Percentiles rank a stretch among this genome's conserved stretches.
Conservation (phyloP, 2,888 invertebrate species). For the Pseudanteris insignis region DNA sequence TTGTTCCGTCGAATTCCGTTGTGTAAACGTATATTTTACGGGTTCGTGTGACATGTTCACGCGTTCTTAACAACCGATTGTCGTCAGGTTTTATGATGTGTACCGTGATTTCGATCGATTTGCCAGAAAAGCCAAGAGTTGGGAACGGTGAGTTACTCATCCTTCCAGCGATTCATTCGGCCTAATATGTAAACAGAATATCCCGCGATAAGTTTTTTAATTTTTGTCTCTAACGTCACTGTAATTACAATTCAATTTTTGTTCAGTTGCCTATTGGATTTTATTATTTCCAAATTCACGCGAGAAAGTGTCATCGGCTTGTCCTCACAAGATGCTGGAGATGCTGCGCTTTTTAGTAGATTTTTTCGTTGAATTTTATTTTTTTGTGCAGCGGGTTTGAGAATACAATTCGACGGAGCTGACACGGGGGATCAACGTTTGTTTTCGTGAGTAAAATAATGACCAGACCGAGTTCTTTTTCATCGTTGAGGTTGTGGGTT, state of each 20-base stretch:
- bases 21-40: conserved; percentile 9
- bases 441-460: conserved; percentile 60
- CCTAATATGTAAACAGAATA: conserved; percentile 1
- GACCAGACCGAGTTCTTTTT: not conserved
- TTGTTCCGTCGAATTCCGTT: conserved; percentile 6
- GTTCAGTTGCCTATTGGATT: too few species aligned
- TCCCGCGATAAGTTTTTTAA: not conserved
- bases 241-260: not conserved
- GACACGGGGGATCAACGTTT: conserved; percentile 53
- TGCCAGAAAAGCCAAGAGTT: conserved; percentile 56
- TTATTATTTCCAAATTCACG: too few species aligned
- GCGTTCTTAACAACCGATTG: conserved; percentile 54
- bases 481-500: conserved; percentile 5
- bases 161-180: not conserved
- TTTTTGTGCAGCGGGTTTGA: conserved; percentile 59
- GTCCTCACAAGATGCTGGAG: too few species aligned
- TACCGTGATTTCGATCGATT: conserved; percentile 55
- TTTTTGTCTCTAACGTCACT: not conserved
- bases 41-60: conserved; percentile 56
- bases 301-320: too few species aligned
- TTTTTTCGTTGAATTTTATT: conserved; percentile 24
- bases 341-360: too few species aligned
- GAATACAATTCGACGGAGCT: conserved; percentile 52
- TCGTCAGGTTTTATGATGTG: conserved; percentile 59
- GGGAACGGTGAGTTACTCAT: conserved; percentile 55